A percentile compares a stretch with the other conserved stretches of the same genome.
These are phyloP conservation scores for Hyperoplus immaculatus DNA, from an alignment of 2,797 vertebrate genomes.

Conservation along the genomic window DNA sequence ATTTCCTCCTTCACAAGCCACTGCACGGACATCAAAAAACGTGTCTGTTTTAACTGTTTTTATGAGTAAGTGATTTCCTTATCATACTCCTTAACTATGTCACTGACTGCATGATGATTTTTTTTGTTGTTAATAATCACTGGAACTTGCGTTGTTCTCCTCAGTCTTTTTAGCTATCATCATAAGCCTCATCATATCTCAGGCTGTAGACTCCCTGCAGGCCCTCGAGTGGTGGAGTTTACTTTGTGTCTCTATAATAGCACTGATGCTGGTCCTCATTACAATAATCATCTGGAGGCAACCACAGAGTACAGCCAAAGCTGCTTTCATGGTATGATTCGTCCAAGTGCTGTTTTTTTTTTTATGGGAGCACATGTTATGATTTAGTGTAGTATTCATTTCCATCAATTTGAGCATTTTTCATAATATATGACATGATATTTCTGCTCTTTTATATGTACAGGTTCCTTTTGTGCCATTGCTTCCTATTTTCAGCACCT, in stretches of 20 bases:
- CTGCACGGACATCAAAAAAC: slow-evolving; percentile 76
- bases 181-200: slow-evolving; percentile 78
- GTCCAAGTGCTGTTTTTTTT: not conserved
- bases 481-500: slow-evolving; percentile 80
- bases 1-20: slow-evolving; percentile 68
- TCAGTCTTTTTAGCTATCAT: slow-evolving; percentile 81
- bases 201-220: slow-evolving; percentile 64
- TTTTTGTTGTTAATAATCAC: not conserved
- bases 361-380: not conserved
- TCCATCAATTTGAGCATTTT: not conserved
- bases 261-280: slow-evolving; percentile 71
- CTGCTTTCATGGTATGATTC: slow-evolving; percentile 87
- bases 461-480: slow-evolving; percentile 78
- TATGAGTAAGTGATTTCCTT: slow-evolving; percentile 69
- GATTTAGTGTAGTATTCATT: not conserved
- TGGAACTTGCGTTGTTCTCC: not conserved
- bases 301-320: slow-evolving; percentile 84
- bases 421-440: not conserved
- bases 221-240: slow-evolving; percentile 83
- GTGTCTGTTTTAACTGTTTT: slow-evolving; percentile 80
- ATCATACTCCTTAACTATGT: not conserved
- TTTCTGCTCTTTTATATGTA: slow-evolving; percentile 11
- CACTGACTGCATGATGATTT: not conserved
- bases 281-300: slow-evolving; percentile 87
- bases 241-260: slow-evolving; percentile 73